phyloP scores from a whole-genome alignment of 2,797 vertebrate genomes.

The Crenuchus spilurus region DNA sequence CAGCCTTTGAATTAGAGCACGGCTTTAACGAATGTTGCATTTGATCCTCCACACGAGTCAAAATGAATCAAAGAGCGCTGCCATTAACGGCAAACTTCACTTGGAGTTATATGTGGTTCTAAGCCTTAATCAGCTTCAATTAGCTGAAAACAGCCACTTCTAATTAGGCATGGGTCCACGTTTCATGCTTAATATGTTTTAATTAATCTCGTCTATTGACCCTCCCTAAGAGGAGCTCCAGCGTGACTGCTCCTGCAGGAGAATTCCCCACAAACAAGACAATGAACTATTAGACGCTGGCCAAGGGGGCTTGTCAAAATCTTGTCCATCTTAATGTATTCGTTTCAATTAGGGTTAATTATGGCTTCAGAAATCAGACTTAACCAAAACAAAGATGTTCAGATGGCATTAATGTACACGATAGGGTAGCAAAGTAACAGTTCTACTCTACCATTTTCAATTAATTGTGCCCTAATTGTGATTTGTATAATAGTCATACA shows the following conservation, averaged over 20 bases:
- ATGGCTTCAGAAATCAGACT: slow-evolving; percentile 28
- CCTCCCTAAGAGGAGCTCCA: slow-evolving; percentile 46
- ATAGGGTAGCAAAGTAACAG: neutral
- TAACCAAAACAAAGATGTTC: slow-evolving; percentile 6
- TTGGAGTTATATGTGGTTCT: slow-evolving; percentile 40
- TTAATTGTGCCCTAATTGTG: no score
- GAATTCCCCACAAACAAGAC: slow-evolving; percentile 22
- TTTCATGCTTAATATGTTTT: slow-evolving; percentile 64
- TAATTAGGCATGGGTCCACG: slow-evolving; percentile 59
- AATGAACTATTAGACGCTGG: slow-evolving; percentile 36
- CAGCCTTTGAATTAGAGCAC: slow-evolving; percentile 45
- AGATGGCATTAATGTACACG: neutral
- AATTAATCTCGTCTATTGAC: slow-evolving; percentile 60
- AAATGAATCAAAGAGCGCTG: slow-evolving; percentile 37
- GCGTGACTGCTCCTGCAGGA: slow-evolving; percentile 49
- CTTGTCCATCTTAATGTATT: slow-evolving; percentile 55
- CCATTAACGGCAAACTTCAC: slow-evolving; percentile 47
- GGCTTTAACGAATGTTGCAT: slow-evolving; percentile 30
- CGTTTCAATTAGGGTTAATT: slow-evolving; percentile 46
- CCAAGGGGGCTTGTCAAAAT: slow-evolving; percentile 55
- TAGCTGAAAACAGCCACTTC: slow-evolving; percentile 61
- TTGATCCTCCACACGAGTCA: slow-evolving; percentile 52
- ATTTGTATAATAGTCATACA: no score
- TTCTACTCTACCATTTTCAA: neutral
- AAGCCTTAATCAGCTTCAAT: slow-evolving; percentile 55